Evolutionary conservation across 2,113 vertebrate species (phyloP), one percentile per base, ranked within the genome.

Genomic region (Archilochus colubris): DNA sequence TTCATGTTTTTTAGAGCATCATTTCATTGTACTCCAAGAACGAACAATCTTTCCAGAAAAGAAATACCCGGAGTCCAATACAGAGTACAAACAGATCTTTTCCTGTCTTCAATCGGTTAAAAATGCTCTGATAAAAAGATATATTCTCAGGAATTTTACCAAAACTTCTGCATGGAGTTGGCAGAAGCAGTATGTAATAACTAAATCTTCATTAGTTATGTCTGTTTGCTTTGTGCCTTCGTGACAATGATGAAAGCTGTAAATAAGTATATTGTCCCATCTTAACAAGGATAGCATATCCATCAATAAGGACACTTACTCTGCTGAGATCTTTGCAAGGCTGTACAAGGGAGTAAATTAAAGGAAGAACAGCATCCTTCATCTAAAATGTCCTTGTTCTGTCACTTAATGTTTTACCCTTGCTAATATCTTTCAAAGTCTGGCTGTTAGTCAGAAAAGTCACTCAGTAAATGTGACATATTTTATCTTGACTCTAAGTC

Each of bases 371-470:
- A 88, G 74, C 94, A 97, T 96, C 88, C 88, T 90, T 96, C 93
- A 95, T 94, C 76, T 74, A 10, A 91, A 95, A 17, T 53, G 94
- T 94, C 94, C 96, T 95, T 95, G 93, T 95, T 94, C 91, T 95
- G 94, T 96, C 96, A 95, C 89, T 94, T 95, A 90, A 91, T 95
- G 91, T 75, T 96, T 95, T 91, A 93, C 95, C 89, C 94, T 95
- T 94, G 88, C 91, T 95, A 95, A 95, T 94, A 97, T 94, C 92
- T 97, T 88, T 95, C 94, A 86, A 94, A 95, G 91, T 86, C 82
- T 97, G 85, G 67, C 95, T 86, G 59, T 95, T 92, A 80, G 87
- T 89, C 85, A 91, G 68, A 91, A 85, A 89, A 97, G 87, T 95
- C 94, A 89, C 79, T 91, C 82, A 53, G 79, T 83, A 81, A 93